Base-by-base conservation (phyloP, 2,113 vertebrate genomes). In the Lipophrys pholis region DNA sequence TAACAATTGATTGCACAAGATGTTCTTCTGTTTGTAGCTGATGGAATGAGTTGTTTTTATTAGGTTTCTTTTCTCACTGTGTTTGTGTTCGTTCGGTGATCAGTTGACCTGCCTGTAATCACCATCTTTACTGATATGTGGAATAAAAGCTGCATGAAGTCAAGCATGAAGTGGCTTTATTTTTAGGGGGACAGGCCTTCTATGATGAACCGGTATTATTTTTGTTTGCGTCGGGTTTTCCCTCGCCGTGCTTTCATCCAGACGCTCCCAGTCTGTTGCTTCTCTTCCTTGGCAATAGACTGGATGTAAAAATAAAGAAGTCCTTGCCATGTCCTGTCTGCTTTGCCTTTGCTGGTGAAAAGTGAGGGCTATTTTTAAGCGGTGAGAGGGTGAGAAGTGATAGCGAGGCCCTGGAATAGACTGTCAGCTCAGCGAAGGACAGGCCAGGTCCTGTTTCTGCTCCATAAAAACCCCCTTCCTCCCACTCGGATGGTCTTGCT, bases 301-400 rank as follows among this genome's bases (percentile, higher is more conserved):
- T 65, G 71, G 6, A 81, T 84, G 80, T 88, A 89, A 88, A 88
- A 90, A 89, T 89, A 91, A 30, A 30, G 89, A 89, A 78, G 80
- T 72, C 81, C 80, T 87, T 77, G 84, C 81, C 53, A 35, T 61
- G 84, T 75, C 80, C 83, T 82, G 70, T 81, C 69, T 71, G 80
- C 84, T 85, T 84, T 86, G 83, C 85, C 87, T 92, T 92, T 90
- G 87, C 88, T 64, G 88, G 87, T 87, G 81, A 89, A 83, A 78
- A 72, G 78, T 74, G 59, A 67, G 43, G 61, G 69, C 90, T 94
- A 94, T 94, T 94, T 94, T 90, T 93, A 89, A 87, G 73, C 68
- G 66, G 85, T 78, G 89, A 87, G 83, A 72, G 81, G 81, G 70
- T 68, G 86, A 80, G 85, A 89, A 77, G 50, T 78, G 87, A 91